These are phyloP conservation scores for Blastobasis adustella DNA, from an alignment of 2,888 invertebrate genomes.

Conservation along the genomic window DNA sequence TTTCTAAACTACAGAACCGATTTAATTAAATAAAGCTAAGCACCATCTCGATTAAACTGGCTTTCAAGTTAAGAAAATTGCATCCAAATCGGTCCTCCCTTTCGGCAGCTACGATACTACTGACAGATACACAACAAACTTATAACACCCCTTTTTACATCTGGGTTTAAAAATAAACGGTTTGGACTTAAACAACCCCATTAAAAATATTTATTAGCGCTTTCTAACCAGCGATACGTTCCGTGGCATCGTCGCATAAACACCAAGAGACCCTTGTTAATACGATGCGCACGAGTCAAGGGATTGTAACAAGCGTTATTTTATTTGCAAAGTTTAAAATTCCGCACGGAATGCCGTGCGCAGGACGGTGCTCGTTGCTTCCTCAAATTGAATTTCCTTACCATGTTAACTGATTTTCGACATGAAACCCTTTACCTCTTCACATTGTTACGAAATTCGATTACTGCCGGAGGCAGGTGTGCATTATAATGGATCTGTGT, in stretches of 20 bases:
- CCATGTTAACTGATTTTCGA: slow-evolving; percentile 27
- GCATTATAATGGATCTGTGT: too few relatives aligned
- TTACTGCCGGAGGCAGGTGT: too few relatives aligned
- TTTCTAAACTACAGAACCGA: too few relatives aligned
- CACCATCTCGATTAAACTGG: too few relatives aligned
- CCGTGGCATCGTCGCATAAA: slow-evolving; percentile 10
- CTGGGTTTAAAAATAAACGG: too few relatives aligned
- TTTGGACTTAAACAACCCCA: slow-evolving; percentile 2
- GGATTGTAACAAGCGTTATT: slow-evolving; percentile 10
- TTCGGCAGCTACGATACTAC: too few relatives aligned
- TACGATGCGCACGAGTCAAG: slow-evolving; percentile 12
- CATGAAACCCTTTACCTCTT: slow-evolving; percentile 16
- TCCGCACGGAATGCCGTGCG: slow-evolving; percentile 33
- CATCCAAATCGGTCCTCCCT: too few relatives aligned
- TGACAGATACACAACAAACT: not conserved
- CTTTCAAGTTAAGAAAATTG: too few relatives aligned
- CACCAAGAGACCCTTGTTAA: slow-evolving; percentile 8
- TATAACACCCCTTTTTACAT: not conserved
- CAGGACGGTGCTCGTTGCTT: slow-evolving; percentile 38
- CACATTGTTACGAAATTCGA: not conserved
- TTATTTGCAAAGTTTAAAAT: slow-evolving; percentile 42
- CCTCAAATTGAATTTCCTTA: slow-evolving; percentile 34
- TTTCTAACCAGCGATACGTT: slow-evolving; percentile 17
- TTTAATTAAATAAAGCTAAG: too few relatives aligned
- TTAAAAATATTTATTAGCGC: slow-evolving; percentile 25